Evolutionary conservation across 2,797 vertebrate species (phyloP).

Genomic region (Sebastes kiyomatsui): DNA sequence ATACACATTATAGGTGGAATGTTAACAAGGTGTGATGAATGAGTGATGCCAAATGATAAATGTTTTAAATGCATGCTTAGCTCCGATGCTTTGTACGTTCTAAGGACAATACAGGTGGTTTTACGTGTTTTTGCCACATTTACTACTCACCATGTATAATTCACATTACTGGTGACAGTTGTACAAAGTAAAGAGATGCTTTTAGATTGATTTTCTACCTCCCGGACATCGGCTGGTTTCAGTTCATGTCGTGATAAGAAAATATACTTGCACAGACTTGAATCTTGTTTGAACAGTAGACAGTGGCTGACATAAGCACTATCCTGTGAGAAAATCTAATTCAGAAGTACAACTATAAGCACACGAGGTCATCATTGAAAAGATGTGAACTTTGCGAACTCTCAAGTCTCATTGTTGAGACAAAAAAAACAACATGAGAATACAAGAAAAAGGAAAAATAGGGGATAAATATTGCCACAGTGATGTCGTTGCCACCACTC

Average conservation of each 20-base stretch:
- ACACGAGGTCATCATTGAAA: background rate
- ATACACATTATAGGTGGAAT: too few species aligned
- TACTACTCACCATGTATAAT: background rate
- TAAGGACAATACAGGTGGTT: too few species aligned
- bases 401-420: background rate
- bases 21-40: too few species aligned
- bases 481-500: too few species aligned
- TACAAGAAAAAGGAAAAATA: background rate
- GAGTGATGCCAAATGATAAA: too few species aligned
- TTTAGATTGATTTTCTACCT: background rate
- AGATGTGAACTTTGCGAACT: background rate
- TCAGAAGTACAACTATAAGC: background rate
- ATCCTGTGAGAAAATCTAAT: background rate
- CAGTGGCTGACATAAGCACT: background rate
- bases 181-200: background rate
- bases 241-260: constrained; percentile 7
- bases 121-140: too few species aligned
- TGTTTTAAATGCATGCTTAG: too few species aligned
- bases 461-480: background rate
- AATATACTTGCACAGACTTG: constrained; percentile 15
- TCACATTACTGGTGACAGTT: background rate
- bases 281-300: background rate
- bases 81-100: too few species aligned
- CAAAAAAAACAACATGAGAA: background rate
- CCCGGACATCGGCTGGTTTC: background rate